Conservation (phyloP, 2,797 vertebrate species). For the Tenualosa thibaudeaui region DNA sequence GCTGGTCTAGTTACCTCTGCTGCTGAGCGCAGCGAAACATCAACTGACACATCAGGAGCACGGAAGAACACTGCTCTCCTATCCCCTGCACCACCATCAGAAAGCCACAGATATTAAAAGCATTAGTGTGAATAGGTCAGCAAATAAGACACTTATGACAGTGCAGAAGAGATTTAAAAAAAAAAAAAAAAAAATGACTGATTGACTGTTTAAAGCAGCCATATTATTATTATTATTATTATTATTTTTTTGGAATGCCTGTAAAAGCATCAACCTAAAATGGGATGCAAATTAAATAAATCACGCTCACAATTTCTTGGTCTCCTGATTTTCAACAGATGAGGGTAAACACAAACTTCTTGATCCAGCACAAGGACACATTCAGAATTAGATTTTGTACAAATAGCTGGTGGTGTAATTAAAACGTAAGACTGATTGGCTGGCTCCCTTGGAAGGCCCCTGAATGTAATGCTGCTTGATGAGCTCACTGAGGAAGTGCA, state of each 20-base stretch:
- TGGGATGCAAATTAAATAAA: conserved; percentile 13
- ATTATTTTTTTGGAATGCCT: conserved; percentile 7
- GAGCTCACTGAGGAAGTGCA: conserved; percentile 91
- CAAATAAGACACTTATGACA: conserved; percentile 4
- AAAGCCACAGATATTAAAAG: background rate
- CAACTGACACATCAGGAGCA: background rate
- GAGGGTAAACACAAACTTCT: background rate
- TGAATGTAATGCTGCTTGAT: conserved; percentile 86
- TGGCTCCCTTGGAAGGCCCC: conserved; percentile 63
- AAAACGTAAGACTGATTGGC: conserved; percentile 82
- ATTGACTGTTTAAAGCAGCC: conserved; percentile 11
- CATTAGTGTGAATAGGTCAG: background rate
- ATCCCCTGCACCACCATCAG: background rate
- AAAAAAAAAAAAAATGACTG: conserved; percentile 12
- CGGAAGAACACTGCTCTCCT: background rate
- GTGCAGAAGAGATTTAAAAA: background rate
- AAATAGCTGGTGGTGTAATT: conserved; percentile 93
- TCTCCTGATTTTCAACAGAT: conserved; percentile 44
- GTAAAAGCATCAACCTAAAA: background rate
- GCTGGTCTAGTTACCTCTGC: background rate
- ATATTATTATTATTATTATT: too few species aligned
- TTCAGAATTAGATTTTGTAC: conserved; percentile 89
- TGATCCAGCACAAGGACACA: background rate
- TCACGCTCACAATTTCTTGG: conserved; percentile 46
- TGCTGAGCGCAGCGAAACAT: background rate